Percentiles rank a stretch among this genome's conserved stretches.
Evolutionary conservation across 2,797 vertebrate genomes (phyloP).

Genomic region (Erithacus rubecula): DNA sequence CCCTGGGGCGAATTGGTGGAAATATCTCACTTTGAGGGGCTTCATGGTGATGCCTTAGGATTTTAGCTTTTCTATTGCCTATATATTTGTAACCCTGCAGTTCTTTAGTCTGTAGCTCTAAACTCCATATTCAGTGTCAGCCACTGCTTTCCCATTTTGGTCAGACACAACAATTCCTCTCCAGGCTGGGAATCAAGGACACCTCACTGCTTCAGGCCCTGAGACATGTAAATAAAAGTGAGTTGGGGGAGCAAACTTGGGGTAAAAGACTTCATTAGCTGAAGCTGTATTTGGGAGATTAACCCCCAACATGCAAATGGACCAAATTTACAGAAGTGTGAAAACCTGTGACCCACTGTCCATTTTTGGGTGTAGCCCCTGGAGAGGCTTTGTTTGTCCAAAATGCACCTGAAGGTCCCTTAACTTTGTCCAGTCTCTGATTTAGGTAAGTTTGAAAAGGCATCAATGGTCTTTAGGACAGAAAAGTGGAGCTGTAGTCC

Average conservation of each 20-base stretch:
- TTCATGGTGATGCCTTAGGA: background rate
- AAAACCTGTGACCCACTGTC: accelerated
- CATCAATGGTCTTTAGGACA: background rate
- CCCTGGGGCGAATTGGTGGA: background rate
- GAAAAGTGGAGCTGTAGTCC: background rate
- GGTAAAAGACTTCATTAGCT: background rate
- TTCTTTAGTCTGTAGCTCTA: background rate
- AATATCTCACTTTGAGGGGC: background rate
- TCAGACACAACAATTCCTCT: background rate
- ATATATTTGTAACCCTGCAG: accelerated
- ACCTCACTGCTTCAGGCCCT: background rate
- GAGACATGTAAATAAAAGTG: background rate
- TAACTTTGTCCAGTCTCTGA: background rate
- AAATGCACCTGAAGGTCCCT: background rate
- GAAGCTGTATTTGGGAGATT: background rate
- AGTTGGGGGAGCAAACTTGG: background rate
- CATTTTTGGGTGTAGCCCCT: background rate
- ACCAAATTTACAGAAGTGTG: background rate
- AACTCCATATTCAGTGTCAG: accelerated
- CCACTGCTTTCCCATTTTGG: background rate
- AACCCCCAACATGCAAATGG: background rate
- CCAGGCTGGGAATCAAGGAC: background rate
- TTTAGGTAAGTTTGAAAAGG: background rate
- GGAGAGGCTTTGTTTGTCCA: accelerated
- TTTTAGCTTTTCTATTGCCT: background rate